phyloP scores from a whole-genome alignment of 2,113 vertebrate genomes.

The Lucifuga dentata region DNA sequence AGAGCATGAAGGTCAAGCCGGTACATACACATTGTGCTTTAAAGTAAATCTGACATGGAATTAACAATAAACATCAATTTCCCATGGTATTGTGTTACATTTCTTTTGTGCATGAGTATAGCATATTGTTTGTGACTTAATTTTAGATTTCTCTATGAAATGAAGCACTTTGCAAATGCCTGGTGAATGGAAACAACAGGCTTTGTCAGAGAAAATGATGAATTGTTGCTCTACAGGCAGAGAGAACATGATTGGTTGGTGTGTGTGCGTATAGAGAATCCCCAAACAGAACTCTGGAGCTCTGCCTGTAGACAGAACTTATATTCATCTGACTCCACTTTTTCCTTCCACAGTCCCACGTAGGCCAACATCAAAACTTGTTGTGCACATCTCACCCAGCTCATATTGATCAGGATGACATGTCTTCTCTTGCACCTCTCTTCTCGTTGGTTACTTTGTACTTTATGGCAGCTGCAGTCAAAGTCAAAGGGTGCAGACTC shows the following conservation, averaged over 20 bases:
- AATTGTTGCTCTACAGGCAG: conserved; percentile 10
- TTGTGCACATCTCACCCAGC: conserved; percentile 22
- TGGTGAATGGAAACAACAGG: neutral
- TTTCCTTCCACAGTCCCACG: conserved; percentile 16
- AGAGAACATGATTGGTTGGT: conserved; percentile 24
- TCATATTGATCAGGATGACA: conserved; percentile 56
- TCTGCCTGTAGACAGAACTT: conserved; percentile 43
- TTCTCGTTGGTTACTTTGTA: conserved; percentile 45
- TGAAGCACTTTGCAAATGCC: neutral
- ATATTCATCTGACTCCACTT: conserved; percentile 38
- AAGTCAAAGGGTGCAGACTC: conserved; percentile 30
- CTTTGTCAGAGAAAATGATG: conserved; percentile 24
- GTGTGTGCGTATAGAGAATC: conserved; percentile 18
- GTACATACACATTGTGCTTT: no score
- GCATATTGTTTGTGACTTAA: no score
- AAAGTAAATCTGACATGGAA: no score
- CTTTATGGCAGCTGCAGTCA: conserved; percentile 60
- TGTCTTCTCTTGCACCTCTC: conserved; percentile 45
- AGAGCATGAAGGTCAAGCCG: no score
- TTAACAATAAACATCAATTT: no score
- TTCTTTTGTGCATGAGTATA: no score
- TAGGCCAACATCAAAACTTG: conserved; percentile 46
- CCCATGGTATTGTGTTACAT: no score
- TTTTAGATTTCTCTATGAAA: conserved; percentile 2
- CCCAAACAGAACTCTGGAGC: conserved; percentile 29